Base-by-base conservation (phyloP, 2,888 invertebrate species). In the Lepeophtheirus nordmannii region DNA sequence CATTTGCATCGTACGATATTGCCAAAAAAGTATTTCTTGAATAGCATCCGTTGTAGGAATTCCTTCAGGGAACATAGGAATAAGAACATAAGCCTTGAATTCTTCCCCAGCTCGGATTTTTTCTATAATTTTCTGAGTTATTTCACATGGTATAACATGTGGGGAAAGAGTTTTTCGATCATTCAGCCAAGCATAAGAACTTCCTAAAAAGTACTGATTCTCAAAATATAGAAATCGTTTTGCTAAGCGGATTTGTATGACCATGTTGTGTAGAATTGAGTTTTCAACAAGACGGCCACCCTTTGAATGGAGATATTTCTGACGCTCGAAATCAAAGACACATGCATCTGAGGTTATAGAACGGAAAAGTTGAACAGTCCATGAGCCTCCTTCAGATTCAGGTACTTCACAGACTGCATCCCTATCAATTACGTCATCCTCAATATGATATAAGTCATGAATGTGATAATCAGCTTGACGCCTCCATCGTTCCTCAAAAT, bases 11-110 rank as follows among this genome's bases (percentile, higher is more conserved):
- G 70, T 70, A n/a, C 70, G 69, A 58, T 68, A 68, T 62, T 70
- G 70, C 70, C 70, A 70, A 67, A 68, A 68, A 11, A 70, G 67
- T 59, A 70, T 70, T 53, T 70, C 70, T 59, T 70, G 70, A 10
- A 68, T 69, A 22, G 69, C 69, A 14, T 66, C 66, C 20, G 69
- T 69, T 12, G 69, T 63, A 20, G 70, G 70, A 58, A 69, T 69
- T 11, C 70, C 70, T 56, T 70, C 70, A 30, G 70, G 70, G 67
- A 69, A 69, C 37, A 69, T 66, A 22, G 70, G 70, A 58, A 70
- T 67, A 11, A 68, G 62, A 17, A 70, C 62, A 59, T 70, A 70
- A 14, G 62, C 69, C n/a, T 69, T 67, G 68, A 69, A 70, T 41
- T 66, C 61, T 46, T 69, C 67, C 8, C 68, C 68, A 8, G 62